Evolutionary conservation across 2,888 invertebrate genomes (phyloP), one percentile per base, ranked within the genome.

Genomic region (Acholoe squamosa): DNA sequence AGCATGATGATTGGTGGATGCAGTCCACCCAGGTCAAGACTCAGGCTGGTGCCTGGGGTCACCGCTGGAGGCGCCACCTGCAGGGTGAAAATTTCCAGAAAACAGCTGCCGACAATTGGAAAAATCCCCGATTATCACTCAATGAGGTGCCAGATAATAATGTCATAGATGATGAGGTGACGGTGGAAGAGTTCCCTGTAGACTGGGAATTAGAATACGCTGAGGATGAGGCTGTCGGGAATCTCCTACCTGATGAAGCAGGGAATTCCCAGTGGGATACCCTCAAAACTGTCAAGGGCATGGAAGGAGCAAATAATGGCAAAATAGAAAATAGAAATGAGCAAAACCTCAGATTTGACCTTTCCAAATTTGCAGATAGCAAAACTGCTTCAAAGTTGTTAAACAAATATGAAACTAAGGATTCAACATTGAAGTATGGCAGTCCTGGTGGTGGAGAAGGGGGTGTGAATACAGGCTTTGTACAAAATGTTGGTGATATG

Each of bases 1-100:
- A 76, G 25, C 89, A 89, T 52, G 89, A 89, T 31, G 89, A 89
- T 16, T 89, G 89, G 89, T 89, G 31, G 51, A 22, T 22, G 43
- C 34, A 51, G 89, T 76, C 43, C n/a, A 84, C 33, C 14, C 84
- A 84, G 51, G 34, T 84, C 33, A 22, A 28, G 19, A 43, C 5
- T 43, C 84, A 84, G 84, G 84, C 84, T 3, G 84, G 84, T 14
- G 84, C 84, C 22, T 84, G 84, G 84, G 84, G 84, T 16, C 43
- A 84, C 84, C 43, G 84, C 43, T 84, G 84, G 84, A 33, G 84
- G n/a, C 84, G 84, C 14, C 25, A 71, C 28, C 14, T 43, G 34
- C 34, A 19, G 33, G n/a, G 14, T n/a, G 61, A 61, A 61, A 61
- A 61, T 3, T 3, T 7, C 61, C 1, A 19, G 61, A 61, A 61